A percentile compares a stretch with the other conserved stretches of the same genome.
Evolutionary conservation across 1,140 invertebrate genomes (phyloP).

Genomic region (Drosophila seguyi): DNA sequence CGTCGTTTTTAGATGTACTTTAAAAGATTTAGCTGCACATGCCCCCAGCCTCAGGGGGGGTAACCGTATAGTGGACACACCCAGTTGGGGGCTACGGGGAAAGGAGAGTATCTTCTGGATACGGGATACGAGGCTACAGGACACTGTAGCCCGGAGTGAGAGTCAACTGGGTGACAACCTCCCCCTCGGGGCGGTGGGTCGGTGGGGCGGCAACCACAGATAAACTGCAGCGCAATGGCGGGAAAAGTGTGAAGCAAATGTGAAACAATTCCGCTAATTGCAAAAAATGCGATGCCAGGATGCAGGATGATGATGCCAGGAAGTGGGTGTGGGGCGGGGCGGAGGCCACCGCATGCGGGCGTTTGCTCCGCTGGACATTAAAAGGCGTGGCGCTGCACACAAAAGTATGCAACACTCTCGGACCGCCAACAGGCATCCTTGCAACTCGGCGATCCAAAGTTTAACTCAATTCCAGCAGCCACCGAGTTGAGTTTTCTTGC

Average conservation of each 20-base stretch:
- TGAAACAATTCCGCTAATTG: conserved; percentile 82
- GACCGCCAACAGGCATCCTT: conserved; percentile 14
- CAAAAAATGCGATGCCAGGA: conserved; percentile 60
- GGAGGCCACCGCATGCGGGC: conserved; percentile 29
- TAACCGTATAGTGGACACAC: conserved; percentile 64
- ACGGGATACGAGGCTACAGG: not conserved
- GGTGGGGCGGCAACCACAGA: conserved; percentile 52
- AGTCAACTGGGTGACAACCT: conserved; percentile 40
- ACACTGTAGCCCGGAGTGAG: not conserved
- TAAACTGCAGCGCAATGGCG: conserved; percentile 60
- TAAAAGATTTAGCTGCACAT: conserved; percentile 75
- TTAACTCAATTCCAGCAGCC: conserved; percentile 11
- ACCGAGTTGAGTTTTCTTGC: conserved; percentile 65
- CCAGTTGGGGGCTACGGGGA: too few relatives aligned
- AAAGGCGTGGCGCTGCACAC: conserved; percentile 56
- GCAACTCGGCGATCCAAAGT: not conserved
- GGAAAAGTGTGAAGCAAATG: conserved; percentile 62
- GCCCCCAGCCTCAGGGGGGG: conserved; percentile 42
- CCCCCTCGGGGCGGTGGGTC: not conserved
- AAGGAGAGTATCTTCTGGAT: too few relatives aligned
- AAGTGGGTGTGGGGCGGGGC: too few relatives aligned
- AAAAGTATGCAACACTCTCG: conserved; percentile 41
- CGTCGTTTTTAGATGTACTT: conserved; percentile 76
- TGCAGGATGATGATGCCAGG: not conserved
- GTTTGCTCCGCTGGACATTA: conserved; percentile 37